A percentile compares a stretch with the other conserved stretches of the same genome.
Evolutionary conservation across 2,888 invertebrate genomes (phyloP).

Genomic region (Drosophila bunnanda): DNA sequence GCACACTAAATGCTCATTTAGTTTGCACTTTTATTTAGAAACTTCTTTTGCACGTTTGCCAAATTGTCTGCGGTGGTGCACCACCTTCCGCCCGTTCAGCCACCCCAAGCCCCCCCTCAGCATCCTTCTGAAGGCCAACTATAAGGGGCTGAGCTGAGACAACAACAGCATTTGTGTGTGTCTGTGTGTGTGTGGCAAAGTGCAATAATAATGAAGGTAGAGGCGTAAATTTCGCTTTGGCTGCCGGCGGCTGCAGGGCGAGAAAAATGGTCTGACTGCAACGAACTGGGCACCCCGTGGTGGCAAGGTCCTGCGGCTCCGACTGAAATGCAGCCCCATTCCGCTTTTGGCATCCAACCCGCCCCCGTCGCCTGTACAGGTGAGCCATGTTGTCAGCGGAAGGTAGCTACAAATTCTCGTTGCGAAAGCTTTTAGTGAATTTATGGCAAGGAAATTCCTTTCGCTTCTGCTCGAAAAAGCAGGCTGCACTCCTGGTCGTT

Average conservation of each 20-base stretch:
- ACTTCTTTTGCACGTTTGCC: slow-evolving; percentile 81
- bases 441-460: slow-evolving; percentile 78
- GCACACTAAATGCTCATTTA: slow-evolving; percentile 80
- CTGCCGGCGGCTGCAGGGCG: slow-evolving; percentile 48
- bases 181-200: slow-evolving; percentile 46
- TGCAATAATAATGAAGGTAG: slow-evolving; percentile 80
- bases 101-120: too few relatives aligned
- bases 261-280: slow-evolving; percentile 47
- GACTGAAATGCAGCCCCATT: slow-evolving; percentile 4
- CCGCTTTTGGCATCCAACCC: slow-evolving; percentile 8
- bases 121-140: not conserved
- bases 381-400: slow-evolving; percentile 81
- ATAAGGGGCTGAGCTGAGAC: slow-evolving; percentile 13
- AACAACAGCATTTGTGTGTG: slow-evolving; percentile 32
- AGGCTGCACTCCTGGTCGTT: slow-evolving; percentile 54
- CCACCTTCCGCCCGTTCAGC: slow-evolving; percentile 30
- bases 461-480: slow-evolving; percentile 45
- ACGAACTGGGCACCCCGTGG: slow-evolving; percentile 44
- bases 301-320: slow-evolving; percentile 37
- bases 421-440: slow-evolving; percentile 78
- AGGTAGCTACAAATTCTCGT: slow-evolving; percentile 81
- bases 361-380: slow-evolving; percentile 51
- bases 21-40: slow-evolving; percentile 81
- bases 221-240: slow-evolving; percentile 80
- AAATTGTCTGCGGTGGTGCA: slow-evolving; percentile 78